A percentile compares a stretch with the other conserved stretches of the same genome.
Evolutionary conservation across 2,888 invertebrate species (phyloP).

Genomic region (Andrena bucephala): DNA sequence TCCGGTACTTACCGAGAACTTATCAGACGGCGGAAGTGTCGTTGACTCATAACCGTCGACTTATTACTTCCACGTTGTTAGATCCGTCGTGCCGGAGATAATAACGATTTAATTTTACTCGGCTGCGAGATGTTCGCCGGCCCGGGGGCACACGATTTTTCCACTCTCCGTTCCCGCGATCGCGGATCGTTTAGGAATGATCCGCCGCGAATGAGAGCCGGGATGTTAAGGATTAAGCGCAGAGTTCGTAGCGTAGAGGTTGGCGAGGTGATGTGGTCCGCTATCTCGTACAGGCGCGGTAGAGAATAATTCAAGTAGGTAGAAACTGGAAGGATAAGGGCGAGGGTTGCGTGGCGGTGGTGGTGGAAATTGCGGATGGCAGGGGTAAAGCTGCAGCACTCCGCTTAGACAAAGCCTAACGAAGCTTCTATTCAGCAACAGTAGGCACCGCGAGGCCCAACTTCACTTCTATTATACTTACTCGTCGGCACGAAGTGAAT

Average conservation of each 20-base stretch:
- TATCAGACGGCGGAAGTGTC: slow-evolving; percentile 67
- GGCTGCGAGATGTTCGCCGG: not conserved
- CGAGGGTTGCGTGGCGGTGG: slow-evolving; percentile 45
- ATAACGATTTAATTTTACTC: slow-evolving; percentile 27
- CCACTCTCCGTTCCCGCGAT: not conserved
- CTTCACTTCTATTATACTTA: slow-evolving; percentile 77
- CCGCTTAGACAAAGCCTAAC: slow-evolving; percentile 77
- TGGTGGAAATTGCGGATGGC: slow-evolving; percentile 52
- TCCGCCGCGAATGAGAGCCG: not conserved
- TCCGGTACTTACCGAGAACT: slow-evolving; percentile 66
- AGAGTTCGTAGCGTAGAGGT: no score
- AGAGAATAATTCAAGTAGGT: slow-evolving; percentile 75
- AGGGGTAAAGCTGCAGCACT: slow-evolving; percentile 70
- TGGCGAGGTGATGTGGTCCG: slow-evolving; percentile 15
- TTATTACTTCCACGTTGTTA: slow-evolving; percentile 57
- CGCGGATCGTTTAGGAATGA: not conserved
- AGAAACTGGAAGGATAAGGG: slow-evolving; percentile 58
- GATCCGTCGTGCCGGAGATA: slow-evolving; percentile 19
- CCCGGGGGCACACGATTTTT: not conserved
- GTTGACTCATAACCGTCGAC: slow-evolving; percentile 68
- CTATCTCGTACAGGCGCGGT: slow-evolving; percentile 43
- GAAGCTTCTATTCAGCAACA: slow-evolving; percentile 78
- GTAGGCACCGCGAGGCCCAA: slow-evolving; percentile 75
- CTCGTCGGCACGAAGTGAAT: slow-evolving; percentile 71
- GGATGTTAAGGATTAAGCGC: not conserved